phyloP scores from a whole-genome alignment of 2,113 vertebrate species.

The Sitta europaea region DNA sequence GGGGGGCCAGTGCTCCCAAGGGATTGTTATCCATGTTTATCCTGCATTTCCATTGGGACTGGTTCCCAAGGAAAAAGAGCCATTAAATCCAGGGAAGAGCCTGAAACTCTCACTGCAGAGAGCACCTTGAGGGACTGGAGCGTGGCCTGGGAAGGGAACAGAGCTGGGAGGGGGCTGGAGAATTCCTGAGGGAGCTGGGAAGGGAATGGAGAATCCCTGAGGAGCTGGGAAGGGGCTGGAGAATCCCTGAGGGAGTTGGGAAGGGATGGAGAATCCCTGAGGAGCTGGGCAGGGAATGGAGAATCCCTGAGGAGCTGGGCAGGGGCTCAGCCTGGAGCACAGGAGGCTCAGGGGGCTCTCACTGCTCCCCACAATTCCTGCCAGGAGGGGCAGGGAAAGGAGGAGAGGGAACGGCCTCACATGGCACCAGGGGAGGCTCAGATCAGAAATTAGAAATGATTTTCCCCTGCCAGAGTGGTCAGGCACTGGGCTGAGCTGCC shows the following conservation, averaged over 20 bases:
- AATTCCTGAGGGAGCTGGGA: not conserved
- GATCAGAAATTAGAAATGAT: too few relatives aligned
- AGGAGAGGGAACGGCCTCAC: too few relatives aligned
- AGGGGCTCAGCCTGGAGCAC: not conserved
- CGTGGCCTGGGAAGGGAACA: fast-evolving
- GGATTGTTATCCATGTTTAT: not conserved
- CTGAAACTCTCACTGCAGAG: not conserved
- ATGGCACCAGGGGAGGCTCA: too few relatives aligned
- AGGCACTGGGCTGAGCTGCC: not conserved
- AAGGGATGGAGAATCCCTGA: not conserved
- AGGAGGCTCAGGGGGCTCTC: not conserved
- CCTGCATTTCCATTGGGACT: not conserved
- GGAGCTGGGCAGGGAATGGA: not conserved
- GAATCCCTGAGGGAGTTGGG: not conserved
- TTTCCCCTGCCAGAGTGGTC: too few relatives aligned
- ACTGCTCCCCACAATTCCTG: not conserved
- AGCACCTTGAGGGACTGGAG: not conserved
- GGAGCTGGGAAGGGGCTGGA: not conserved
- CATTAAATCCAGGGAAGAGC: not conserved
- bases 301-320: not conserved
- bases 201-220: not conserved
- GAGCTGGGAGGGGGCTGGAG: not conserved
- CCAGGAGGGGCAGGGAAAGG: not conserved
- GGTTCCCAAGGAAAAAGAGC: not conserved
- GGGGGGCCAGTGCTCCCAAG: not conserved